A percentile compares a stretch with the other conserved stretches of the same genome.
Evolutionary conservation across 2,888 invertebrate genomes (phyloP).

Genomic region (Coecobrya sp.): DNA sequence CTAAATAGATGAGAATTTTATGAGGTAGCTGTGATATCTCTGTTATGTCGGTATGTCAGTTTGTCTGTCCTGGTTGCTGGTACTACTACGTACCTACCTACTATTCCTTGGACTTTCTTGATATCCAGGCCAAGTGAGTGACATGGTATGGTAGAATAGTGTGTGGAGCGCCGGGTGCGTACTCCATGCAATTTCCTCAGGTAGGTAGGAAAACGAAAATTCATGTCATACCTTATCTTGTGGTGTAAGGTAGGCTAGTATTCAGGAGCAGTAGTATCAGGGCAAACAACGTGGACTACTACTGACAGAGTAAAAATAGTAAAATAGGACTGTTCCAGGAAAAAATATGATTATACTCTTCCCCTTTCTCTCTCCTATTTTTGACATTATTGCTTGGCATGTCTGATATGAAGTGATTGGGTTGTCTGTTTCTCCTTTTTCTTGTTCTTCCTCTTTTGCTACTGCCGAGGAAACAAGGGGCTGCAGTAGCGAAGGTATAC

Average conservation of each 20-base stretch:
- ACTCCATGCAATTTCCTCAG: slow-evolving; percentile 24
- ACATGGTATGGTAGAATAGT: not conserved
- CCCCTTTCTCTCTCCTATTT: not conserved
- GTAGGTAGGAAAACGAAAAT: not conserved
- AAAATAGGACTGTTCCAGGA: not conserved
- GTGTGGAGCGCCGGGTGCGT: not conserved
- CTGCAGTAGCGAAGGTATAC: not conserved
- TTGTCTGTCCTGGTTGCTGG: not conserved
- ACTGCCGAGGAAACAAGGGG: not conserved
- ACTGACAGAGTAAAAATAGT: not conserved
- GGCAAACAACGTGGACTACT: not conserved
- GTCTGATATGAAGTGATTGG: slow-evolving; percentile 62
- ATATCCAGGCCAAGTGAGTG: slow-evolving; percentile 37
- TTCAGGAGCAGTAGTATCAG: not conserved
- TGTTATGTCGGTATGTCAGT: slow-evolving; percentile 20
- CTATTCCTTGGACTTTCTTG: not conserved
- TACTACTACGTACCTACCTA: slow-evolving; percentile 4
- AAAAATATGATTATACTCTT: slow-evolving; percentile 47
- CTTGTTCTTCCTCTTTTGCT: not conserved
- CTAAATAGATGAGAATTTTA: slow-evolving; percentile 19
- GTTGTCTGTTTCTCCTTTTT: slow-evolving; percentile 1
- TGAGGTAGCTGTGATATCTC: slow-evolving; percentile 4
- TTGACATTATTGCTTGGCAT: slow-evolving; percentile 51
- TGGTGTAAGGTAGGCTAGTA: not conserved
- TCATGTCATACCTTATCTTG: slow-evolving; percentile 45